Evolutionary conservation across 2,113 vertebrate genomes (phyloP), one percentile per base, ranked within the genome.

Genomic region (Pipra filicauda): DNA sequence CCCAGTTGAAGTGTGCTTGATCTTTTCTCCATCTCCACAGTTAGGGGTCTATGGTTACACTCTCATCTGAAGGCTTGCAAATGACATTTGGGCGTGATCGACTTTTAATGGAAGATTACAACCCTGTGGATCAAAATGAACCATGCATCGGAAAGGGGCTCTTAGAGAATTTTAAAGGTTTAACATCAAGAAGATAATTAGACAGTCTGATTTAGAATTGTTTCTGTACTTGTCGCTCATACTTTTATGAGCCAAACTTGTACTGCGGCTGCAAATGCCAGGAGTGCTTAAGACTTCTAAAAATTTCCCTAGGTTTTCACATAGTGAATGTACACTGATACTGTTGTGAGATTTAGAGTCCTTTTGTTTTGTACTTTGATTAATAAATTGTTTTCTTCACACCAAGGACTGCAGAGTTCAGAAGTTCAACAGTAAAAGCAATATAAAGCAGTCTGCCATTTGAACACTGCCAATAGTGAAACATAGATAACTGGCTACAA

Each of bases 101-200:
- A 91, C 91, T 97, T 97, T 87, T 97, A 96, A 93, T 95, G 79
- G 96, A 96, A 97, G 93, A 97, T 96, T 97, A 91, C 91, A 97
- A 76, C 83, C 71, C 77, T 66, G 46, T 89, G 95, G 91, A 98
- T 97, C 96, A 98, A 97, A 98, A 96, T 48, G 55, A 97, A 76
- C 94, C 75, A 81, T 93, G 93, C 39, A 62, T 88, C 28, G 62
- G 90, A 93, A 96, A 91, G 81, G 70, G 69, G 59, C 84, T 96
- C 81, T 97, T 97, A 83, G 39, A 94, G 96, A 97, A 96, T 97
- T 96, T 94, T 93, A 91, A 91, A 97, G 91, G 87, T 96, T 88
- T 95, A 96, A 86, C 77, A 92, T 95, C 97, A 97, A 96, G 95
- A 89, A 96, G 81, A 89, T 96, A 96, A 97, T 98, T 97, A 91